Evolutionary conservation across 2,113 vertebrate genomes (phyloP).

Genomic region (Potamarius usumacintae): DNA sequence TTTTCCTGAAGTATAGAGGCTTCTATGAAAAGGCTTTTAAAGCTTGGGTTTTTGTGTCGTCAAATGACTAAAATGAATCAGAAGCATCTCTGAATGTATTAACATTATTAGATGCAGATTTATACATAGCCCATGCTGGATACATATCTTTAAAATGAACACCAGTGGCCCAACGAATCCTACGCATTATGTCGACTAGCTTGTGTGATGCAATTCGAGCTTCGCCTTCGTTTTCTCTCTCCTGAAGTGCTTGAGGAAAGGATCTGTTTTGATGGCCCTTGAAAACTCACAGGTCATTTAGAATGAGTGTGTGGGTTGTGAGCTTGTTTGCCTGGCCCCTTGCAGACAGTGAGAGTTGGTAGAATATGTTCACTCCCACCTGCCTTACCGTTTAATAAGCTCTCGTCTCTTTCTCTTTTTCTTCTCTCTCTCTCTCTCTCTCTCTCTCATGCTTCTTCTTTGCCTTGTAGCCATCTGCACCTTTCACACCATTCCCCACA

Average conservation of each 20-base stretch:
- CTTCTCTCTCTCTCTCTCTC: neutral
- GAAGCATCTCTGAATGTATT: conserved; percentile 32
- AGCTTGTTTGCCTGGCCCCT: conserved; percentile 37
- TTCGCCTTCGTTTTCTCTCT: conserved; percentile 19
- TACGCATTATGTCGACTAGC: conserved; percentile 8
- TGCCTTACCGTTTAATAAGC: conserved; percentile 50
- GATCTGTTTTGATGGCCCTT: conserved; percentile 51
- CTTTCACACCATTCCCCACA: neutral
- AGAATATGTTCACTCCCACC: conserved; percentile 52
- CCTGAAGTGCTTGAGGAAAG: conserved; percentile 38
- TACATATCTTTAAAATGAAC: conserved; percentile 15
- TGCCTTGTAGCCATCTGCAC: conserved; percentile 19
- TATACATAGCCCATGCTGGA: conserved; percentile 20
- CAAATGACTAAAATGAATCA: neutral
- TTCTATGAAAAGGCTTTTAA: conserved; percentile 14
- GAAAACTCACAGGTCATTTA: conserved; percentile 46
- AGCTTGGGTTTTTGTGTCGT: neutral
- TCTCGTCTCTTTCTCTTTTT: conserved; percentile 6
- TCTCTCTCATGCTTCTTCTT: neutral
- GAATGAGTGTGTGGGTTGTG: conserved; percentile 52
- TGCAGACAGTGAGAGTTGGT: conserved; percentile 44
- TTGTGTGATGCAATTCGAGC: conserved; percentile 33
- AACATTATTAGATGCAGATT: conserved; percentile 41
- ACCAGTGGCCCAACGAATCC: neutral
- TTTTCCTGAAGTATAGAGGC: neutral